Evolutionary conservation across 2,888 invertebrate genomes (phyloP), one percentile per base, ranked within the genome.

Genomic region (Meghimatium bilineatum): DNA sequence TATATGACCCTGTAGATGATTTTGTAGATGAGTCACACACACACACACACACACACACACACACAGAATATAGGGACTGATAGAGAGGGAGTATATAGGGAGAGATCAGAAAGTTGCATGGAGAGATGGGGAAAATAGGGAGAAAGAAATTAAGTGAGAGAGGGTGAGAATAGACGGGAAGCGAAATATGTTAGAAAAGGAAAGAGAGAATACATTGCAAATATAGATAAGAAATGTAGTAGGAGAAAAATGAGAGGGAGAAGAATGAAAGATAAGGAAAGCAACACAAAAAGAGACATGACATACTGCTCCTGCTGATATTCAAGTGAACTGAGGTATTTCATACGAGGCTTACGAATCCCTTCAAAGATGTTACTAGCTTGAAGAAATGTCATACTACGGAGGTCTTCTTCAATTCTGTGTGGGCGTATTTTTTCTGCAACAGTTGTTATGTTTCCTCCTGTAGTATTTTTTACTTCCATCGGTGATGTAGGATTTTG

Each of bases 241-340:
- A 17, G 17, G 26, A 56, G 56, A 56, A 17, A 26, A 56, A 14
- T 8, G 12, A 52, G 52, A 63, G 29, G 12, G 12, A 63, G 63
- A 63, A n/a, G 12, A n/a, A 8, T n/a, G 29, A 29, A n/a, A 63
- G 63, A n/a, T 5, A 29, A n/a, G 23, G 63, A 26, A 29, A n/a
- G 23, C n/a, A 63, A 26, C 10, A 23, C 71, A 36, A 5, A 34
- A 44, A 6, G 26, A 12, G 17, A 20, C n/a, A 38, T 12, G 34
- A 82, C 74, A 63, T 49, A 82, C 74, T 74, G 82, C 32, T 60
- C 60, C 20, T 82, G 75, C 32, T 63, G 38, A 32, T 75, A 82
- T n/a, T 82, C 82, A 2, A 82, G 49, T 12, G 63, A 71, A 49
- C 56, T 80, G 38, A 71, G 38, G 5, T 72, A 56, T 23, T 71